These are phyloP conservation scores for Microplitis deprimator DNA, from an alignment of 2,888 invertebrate species.

Conservation along the genomic window DNA sequence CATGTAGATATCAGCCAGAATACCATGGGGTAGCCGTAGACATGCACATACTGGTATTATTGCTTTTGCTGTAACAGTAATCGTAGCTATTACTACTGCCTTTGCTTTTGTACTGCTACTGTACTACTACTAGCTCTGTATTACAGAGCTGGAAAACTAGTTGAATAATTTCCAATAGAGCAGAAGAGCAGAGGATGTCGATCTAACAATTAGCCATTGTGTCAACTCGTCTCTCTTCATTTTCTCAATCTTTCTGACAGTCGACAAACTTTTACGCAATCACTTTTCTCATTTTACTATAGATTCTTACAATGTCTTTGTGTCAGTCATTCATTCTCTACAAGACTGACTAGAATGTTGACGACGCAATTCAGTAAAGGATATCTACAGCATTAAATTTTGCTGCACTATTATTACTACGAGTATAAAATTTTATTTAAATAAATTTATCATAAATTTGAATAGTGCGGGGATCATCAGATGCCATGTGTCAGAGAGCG, in stretches of 20 bases:
- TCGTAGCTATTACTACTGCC: not conserved
- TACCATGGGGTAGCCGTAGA: not conserved
- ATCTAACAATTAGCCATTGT: slow-evolving; percentile 61
- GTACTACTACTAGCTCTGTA: not conserved
- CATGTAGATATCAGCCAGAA: not conserved
- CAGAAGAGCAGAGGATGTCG: slow-evolving; percentile 52
- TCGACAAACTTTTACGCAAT: not conserved
- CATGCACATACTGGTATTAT: not conserved
- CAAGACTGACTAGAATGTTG: slow-evolving; percentile 20
- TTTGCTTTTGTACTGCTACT: too few relatives aligned
- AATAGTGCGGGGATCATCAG: slow-evolving; percentile 4
- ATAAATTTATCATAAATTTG: slow-evolving; percentile 14
- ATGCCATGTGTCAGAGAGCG: slow-evolving; percentile 22
- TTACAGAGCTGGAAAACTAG: slow-evolving; percentile 49
- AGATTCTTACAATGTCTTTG: not conserved
- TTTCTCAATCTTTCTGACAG: slow-evolving; percentile 29
- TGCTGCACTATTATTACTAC: too few relatives aligned
- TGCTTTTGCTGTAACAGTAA: not conserved
- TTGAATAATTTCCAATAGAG: slow-evolving; percentile 61
- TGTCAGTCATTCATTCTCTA: not conserved
- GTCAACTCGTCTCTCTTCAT: slow-evolving; percentile 39
- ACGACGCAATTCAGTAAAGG: slow-evolving; percentile 17
- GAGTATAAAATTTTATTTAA: not conserved
- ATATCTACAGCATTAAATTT: not conserved
- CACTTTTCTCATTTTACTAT: not conserved